Evolutionary conservation across 2,888 invertebrate genomes (phyloP).

Genomic region (Epiblema foenella): DNA sequence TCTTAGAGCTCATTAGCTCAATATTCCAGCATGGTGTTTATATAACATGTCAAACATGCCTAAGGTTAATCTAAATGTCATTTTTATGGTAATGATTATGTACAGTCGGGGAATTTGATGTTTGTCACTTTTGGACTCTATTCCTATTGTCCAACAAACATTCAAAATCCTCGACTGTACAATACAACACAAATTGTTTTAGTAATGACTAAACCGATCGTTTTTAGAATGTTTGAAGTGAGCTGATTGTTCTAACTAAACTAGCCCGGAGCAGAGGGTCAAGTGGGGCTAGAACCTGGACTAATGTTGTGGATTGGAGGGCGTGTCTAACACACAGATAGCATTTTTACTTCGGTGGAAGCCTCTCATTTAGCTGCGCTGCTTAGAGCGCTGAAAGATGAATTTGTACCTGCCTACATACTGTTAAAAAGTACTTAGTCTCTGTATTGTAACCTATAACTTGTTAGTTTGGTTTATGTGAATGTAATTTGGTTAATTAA

Average conservation of each 20-base stretch:
- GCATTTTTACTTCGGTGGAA: slow-evolving; percentile 7
- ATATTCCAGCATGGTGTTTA: no score
- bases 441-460: no score
- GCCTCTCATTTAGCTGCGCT: not conserved
- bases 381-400: slow-evolving; percentile 1
- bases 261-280: slow-evolving; percentile 33
- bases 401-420: not conserved
- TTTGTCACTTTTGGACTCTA: no score
- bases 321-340: slow-evolving; percentile 15
- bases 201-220: not conserved
- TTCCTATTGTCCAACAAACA: no score
- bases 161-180: no score
- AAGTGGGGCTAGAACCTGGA: slow-evolving; percentile 35
- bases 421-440: no score
- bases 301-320: slow-evolving; percentile 19
- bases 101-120: no score
- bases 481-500: no score
- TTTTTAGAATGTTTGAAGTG: slow-evolving; percentile 5
- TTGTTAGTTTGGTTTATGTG: no score
- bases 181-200: no score
- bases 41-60: no score
- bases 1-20: no score
- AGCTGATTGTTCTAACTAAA: not conserved
- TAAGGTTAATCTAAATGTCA: not conserved
- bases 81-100: not conserved